phyloP scores from a whole-genome alignment of 2,113 vertebrate species.

The Dinomys branickii region DNA sequence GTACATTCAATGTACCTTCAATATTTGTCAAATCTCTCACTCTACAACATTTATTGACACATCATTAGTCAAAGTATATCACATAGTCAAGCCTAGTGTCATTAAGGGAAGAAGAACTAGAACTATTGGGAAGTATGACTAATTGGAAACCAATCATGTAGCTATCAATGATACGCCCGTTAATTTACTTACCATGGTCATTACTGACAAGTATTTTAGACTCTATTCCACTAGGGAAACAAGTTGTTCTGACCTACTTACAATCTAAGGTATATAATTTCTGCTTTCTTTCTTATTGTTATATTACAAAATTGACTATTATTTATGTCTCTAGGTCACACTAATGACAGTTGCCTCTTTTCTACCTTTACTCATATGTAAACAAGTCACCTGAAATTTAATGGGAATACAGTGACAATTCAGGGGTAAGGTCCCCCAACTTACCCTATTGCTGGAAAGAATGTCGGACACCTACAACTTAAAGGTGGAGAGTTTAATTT shows the following conservation, averaged over 20 bases:
- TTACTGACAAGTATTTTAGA: background rate
- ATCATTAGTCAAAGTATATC: background rate
- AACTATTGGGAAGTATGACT: background rate
- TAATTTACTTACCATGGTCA: background rate
- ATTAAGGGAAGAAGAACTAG: background rate
- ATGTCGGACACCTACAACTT: background rate
- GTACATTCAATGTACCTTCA: too few species aligned
- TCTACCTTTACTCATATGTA: background rate
- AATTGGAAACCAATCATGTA: background rate
- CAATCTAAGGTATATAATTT: too few species aligned
- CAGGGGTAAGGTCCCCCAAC: background rate
- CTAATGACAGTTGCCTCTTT: background rate
- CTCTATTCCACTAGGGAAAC: background rate
- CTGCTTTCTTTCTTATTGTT: background rate
- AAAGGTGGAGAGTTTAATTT: background rate
- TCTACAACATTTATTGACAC: background rate
- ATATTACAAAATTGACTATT: background rate
- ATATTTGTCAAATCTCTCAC: background rate
- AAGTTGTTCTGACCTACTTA: background rate
- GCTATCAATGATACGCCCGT: background rate
- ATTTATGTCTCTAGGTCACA: accelerated
- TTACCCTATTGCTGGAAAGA: background rate
- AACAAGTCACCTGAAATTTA: background rate
- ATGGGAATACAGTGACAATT: background rate
- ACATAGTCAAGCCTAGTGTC: background rate